phyloP scores from a whole-genome alignment of 2,888 invertebrate genomes.

The Tholera decimalis region DNA sequence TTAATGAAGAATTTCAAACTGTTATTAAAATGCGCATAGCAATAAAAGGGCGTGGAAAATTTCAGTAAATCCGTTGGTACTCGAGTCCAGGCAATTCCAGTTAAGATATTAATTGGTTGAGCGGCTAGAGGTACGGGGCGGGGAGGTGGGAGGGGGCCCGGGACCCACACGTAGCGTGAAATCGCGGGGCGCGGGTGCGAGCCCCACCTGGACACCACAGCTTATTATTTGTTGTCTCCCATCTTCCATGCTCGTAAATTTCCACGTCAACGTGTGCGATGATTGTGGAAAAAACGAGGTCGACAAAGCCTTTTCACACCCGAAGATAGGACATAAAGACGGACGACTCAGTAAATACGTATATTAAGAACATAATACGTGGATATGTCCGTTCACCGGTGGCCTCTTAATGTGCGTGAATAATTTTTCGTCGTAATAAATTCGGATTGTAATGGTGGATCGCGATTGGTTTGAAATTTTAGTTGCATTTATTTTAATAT shows the following conservation, averaged over 20 bases:
- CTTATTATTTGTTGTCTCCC: conserved; percentile 91
- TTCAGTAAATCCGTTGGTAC: conserved; percentile 73
- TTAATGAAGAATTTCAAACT: conserved; percentile 74
- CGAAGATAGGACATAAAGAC: conserved; percentile 83
- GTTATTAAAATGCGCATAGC: conserved; percentile 79
- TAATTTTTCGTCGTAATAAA: conserved; percentile 90
- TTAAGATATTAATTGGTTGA: conserved; percentile 88
- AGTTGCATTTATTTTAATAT: conserved; percentile 84
- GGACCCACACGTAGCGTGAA: conserved; percentile 90
- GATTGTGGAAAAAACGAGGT: conserved; percentile 88
- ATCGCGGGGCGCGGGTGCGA: conserved; percentile 87
- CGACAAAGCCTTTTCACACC: conserved; percentile 89
- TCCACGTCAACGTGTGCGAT: conserved; percentile 90
- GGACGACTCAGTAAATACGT: conserved; percentile 78
- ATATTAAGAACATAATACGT: conserved; percentile 77
- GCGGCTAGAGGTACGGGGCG: conserved; percentile 67
- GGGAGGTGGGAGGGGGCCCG: conserved; percentile 62
- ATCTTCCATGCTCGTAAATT: conserved; percentile 91
- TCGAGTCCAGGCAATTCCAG: conserved; percentile 82
- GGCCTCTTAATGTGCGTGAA: conserved; percentile 86
- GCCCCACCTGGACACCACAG: conserved; percentile 85
- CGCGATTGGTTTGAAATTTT: conserved; percentile 86
- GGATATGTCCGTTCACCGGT: conserved; percentile 74
- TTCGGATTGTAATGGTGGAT: conserved; percentile 88
- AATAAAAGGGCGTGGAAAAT: conserved; percentile 78